phyloP scores from a whole-genome alignment of 2,113 vertebrate genomes.

The Daboia siamensis region DNA sequence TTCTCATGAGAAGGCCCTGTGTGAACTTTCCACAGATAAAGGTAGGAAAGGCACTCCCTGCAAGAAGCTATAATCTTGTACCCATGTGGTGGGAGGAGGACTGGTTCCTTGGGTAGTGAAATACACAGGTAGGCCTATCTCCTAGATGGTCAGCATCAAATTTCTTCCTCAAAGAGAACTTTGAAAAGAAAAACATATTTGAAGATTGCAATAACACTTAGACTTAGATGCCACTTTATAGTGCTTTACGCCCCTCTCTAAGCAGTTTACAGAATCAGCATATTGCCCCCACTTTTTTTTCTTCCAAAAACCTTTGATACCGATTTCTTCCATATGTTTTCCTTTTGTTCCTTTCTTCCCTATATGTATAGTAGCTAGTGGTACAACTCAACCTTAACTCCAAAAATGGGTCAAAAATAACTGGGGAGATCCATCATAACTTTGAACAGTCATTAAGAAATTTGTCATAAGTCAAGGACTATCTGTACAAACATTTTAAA shows the following conservation, averaged over 20 bases:
- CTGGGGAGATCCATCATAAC: no score
- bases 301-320: background rate
- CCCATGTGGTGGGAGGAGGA: fast-evolving
- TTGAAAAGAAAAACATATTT: background rate
- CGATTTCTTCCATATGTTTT: background rate
- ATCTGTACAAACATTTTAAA: background rate
- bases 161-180: background rate
- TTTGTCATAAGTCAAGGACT: background rate
- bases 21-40: background rate
- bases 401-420: no score
- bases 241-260: no score
- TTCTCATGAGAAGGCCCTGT: background rate
- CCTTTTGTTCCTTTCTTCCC: background rate
- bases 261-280: background rate
- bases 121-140: background rate
- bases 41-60: background rate
- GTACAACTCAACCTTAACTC: background rate
- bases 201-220: background rate
- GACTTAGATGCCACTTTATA: background rate
- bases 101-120: background rate
- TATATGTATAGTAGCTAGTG: background rate
- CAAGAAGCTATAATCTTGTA: background rate
- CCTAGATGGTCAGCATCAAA: background rate
- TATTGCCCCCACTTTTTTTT: background rate
- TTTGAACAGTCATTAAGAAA: no score